Evolutionary conservation across 1,140 invertebrate genomes (phyloP).

Genomic region (Drosophila simulans): DNA sequence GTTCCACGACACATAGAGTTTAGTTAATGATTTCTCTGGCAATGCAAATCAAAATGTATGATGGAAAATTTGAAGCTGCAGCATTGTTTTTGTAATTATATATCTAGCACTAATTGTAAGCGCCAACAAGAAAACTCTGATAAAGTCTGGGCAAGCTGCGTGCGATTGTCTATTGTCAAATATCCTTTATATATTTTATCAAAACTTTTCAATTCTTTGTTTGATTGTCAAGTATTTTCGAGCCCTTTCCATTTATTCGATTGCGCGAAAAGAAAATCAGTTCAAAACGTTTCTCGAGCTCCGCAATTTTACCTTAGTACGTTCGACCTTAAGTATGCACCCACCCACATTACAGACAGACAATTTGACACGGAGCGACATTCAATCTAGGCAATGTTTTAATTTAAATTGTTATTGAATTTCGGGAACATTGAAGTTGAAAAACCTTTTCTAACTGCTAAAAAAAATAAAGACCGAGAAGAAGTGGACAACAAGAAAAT

Average conservation of each 20-base stretch:
- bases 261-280: constrained; percentile 43
- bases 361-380: constrained; percentile 38
- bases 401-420: constrained; percentile 73
- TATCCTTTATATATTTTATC: constrained; percentile 35
- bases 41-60: constrained; percentile 27
- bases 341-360: constrained; percentile 13
- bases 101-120: constrained; percentile 66
- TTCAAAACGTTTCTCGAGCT: constrained; percentile 20
- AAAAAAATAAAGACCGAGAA: constrained; percentile 15
- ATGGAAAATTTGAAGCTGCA: constrained; percentile 31
- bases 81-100: constrained; percentile 74
- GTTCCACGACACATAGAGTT: constrained; percentile 40
- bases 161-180: constrained; percentile 33
- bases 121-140: constrained; percentile 22
- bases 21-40: constrained; percentile 50
- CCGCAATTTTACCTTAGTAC: constrained; percentile 19
- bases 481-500: constrained; percentile 26
- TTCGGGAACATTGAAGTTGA: constrained; percentile 75
- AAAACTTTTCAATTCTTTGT: constrained; percentile 18
- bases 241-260: constrained; percentile 8
- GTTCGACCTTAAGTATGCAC: constrained; percentile 35
- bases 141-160: constrained; percentile 42
- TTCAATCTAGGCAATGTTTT: constrained; percentile 65
- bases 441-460: constrained; percentile 67
- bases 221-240: constrained; percentile 1